Evolutionary conservation across 2,888 invertebrate species (phyloP), one percentile per base, ranked within the genome.

Genomic region (Deilephila elpenor): DNA sequence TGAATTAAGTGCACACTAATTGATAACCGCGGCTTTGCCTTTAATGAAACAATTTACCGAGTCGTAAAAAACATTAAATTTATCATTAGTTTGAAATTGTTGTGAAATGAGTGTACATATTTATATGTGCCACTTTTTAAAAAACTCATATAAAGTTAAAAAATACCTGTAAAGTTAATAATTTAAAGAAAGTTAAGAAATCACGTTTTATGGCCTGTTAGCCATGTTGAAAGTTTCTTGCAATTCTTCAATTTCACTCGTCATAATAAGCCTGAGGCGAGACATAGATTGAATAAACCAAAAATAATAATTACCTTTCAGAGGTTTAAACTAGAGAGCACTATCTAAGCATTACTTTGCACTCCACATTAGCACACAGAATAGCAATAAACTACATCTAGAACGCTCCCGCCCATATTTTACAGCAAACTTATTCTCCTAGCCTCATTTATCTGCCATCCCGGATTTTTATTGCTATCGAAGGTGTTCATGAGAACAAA

Each of bases 1-100:
- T 67, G 64, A 44, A 44, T 67, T 51, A 67, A 67, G 51, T 51
- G 51, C 67, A 51, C 51, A 67, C 51, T 51, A 67, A 51, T 67
- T 51, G 19, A 67, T 7, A 17, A 51, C 20, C 17, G 51, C 51
- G 51, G 67, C 67, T 67, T 51, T 25, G 44, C 20, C 25, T 64
- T 17, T 67, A 51, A 67, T 67, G 44, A 67, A 51, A 51, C 6
- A 44, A 51, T 4, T 64, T 64, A 44, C 6, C 0, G 11, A 64
- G 17, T 44, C 51, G 44, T 67, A 51, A 51, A 67, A 67, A 14
- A 5, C 1, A 67, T 51, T 5, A 11, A 64, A 44, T 0, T 17
- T 61, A 17, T n/a, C 34, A 64, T 7, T 44, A 14, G 6, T 51
- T 14, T 67, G 44, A 25, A 25, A 25, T 25, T 51, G 5, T 20